Conservation (phyloP, 2,888 invertebrate species). For the Suillia variegata region DNA sequence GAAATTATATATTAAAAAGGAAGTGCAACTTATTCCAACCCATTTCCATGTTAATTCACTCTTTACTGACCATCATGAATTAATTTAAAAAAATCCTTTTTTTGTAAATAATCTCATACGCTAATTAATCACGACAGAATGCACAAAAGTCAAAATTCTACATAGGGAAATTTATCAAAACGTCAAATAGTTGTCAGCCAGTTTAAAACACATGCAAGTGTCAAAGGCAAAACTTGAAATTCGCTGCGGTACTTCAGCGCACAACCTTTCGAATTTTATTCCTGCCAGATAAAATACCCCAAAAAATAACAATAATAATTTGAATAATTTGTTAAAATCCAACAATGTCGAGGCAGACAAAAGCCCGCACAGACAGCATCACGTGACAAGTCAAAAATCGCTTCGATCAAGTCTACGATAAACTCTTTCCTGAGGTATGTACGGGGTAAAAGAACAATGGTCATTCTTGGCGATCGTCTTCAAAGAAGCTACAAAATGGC, state of each 20-base stretch:
- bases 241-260: constrained; percentile 45
- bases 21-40: too few relatives aligned
- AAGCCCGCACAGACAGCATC: neutral
- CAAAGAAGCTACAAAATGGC: constrained; percentile 49
- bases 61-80: too few relatives aligned
- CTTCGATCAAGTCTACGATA: neutral
- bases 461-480: constrained; percentile 3
- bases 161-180: constrained; percentile 10
- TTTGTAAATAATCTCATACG: too few relatives aligned
- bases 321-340: constrained; percentile 13
- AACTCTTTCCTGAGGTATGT: neutral
- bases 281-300: constrained; percentile 16
- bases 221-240: constrained; percentile 42
- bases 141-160: constrained; percentile 39
- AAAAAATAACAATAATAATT: constrained; percentile 5
- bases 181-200: constrained; percentile 31
- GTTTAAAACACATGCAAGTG: constrained; percentile 16
- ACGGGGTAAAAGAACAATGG: too few relatives aligned
- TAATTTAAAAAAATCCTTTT: too few relatives aligned
- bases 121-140: constrained; percentile 44
- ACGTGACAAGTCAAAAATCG: constrained; percentile 20
- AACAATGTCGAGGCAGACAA: neutral
- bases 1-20: too few relatives aligned
- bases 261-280: constrained; percentile 17
- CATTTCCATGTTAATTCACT: too few relatives aligned